A percentile compares a stretch with the other conserved stretches of the same genome.
These are phyloP conservation scores for Heteractis magnifica DNA, from an alignment of 92 coral and sea anemone genomes.

Conservation along the genomic window DNA sequence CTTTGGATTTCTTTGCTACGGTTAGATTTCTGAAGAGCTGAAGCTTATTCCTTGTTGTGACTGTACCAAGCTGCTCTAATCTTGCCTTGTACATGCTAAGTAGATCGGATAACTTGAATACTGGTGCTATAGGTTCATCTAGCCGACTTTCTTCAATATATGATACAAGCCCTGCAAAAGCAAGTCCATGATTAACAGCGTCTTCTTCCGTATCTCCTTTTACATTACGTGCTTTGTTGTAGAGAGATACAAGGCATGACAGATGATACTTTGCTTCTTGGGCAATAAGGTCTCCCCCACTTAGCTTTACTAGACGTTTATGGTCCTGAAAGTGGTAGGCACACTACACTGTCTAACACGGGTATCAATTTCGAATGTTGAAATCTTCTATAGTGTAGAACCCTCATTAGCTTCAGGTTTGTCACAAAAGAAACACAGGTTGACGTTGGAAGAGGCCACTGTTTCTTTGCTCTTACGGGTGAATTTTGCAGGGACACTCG, in stretches of 20 bases:
- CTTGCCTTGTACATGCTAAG: slow-evolving; percentile 33
- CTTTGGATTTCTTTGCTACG: too few relatives aligned
- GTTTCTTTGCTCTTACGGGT: slow-evolving; percentile 1
- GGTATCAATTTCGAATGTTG: slow-evolving; percentile 38
- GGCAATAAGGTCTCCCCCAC: slow-evolving; percentile 51
- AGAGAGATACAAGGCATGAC: slow-evolving; percentile 17
- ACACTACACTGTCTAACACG: slow-evolving; percentile 30
- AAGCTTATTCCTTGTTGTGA: background rate
- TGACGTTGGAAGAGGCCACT: background rate
- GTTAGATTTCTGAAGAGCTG: too few relatives aligned
- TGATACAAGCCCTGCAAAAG: slow-evolving; percentile 46
- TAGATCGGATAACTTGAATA: slow-evolving; percentile 45
- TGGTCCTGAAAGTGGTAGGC: slow-evolving; percentile 31
- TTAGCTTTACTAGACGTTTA: slow-evolving; percentile 34
- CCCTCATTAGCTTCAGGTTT: slow-evolving; percentile 24
- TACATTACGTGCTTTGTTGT: slow-evolving; percentile 4
- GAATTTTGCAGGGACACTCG: too few relatives aligned
- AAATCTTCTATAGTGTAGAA: slow-evolving; percentile 38
- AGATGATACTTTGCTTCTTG: slow-evolving; percentile 50
- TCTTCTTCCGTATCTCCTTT: slow-evolving; percentile 8
- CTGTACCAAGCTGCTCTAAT: slow-evolving; percentile 41
- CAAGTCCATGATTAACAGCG: slow-evolving; percentile 32
- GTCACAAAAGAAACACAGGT: slow-evolving; percentile 47
- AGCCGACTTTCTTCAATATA: slow-evolving; percentile 35
- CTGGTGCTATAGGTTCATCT: slow-evolving; percentile 37